Percentiles rank a stretch among this genome's conserved stretches.
Conservation (phyloP, 23 tunicate genomes). For the Phallusia fumigata region DNA sequence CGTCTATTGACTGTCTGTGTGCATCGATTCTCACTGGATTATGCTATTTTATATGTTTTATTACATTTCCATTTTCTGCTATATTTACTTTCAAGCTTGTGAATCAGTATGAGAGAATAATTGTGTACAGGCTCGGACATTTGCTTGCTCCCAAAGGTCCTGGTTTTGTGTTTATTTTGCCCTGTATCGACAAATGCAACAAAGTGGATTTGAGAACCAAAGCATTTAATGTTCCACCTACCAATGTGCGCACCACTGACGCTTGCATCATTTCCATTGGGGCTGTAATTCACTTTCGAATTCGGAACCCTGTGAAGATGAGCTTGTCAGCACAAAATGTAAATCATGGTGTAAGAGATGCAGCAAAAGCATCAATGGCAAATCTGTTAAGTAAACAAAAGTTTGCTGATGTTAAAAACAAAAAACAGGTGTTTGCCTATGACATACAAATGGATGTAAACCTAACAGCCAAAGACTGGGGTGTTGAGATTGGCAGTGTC, state of each 20-base stretch:
- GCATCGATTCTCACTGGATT: conserved; percentile 29
- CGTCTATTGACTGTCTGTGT: conserved; percentile 27
- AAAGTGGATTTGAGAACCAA: conserved; percentile 82
- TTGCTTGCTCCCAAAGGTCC: conserved; percentile 79
- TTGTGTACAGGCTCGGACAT: conserved; percentile 75
- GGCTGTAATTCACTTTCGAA: conserved; percentile 71
- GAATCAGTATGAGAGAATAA: conserved; percentile 73
- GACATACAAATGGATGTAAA: conserved; percentile 82
- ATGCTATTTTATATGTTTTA: conserved; percentile 31
- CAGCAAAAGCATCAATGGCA: conserved; percentile 53
- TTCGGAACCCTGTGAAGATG: conserved; percentile 53
- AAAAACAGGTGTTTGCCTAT: conserved; percentile 33
- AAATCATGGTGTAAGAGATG: conserved; percentile 69
- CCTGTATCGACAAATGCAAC: conserved; percentile 77
- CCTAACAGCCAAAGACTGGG: conserved; percentile 64
- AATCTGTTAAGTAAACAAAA: conserved; percentile 67
- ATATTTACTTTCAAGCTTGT: conserved; percentile 50
- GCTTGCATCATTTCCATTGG: conserved; percentile 81
- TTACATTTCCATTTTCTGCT: conserved; percentile 77
- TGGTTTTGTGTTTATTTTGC: conserved; percentile 78
- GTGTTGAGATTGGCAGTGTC: conserved; percentile 61
- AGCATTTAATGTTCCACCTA: conserved; percentile 92
- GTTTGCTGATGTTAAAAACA: conserved; percentile 49
- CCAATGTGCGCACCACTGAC: conserved; percentile 69
- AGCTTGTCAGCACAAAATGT: conserved; percentile 60